These are phyloP conservation scores for Myiotriccus ornatus DNA, from an alignment of 2,797 vertebrate genomes.

Conservation along the genomic window DNA sequence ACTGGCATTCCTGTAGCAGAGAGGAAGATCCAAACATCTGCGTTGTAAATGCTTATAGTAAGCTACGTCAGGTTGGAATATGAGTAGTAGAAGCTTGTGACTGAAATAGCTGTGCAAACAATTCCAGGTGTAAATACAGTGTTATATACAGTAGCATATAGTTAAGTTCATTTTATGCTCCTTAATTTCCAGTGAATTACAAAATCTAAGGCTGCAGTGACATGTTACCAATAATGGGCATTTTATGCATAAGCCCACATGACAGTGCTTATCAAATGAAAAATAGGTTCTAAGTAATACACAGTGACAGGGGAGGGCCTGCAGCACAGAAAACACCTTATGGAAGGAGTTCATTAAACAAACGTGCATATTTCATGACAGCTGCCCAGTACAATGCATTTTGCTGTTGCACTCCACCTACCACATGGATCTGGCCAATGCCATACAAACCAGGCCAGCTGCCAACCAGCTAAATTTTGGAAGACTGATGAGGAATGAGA, in stretches of 20 bases:
- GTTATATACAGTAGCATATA: neutral
- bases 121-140: neutral
- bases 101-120: neutral
- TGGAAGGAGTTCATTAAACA: neutral
- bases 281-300: neutral
- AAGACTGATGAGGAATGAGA: neutral
- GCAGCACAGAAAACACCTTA: neutral
- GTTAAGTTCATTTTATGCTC: neutral
- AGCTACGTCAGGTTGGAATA: neutral
- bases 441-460: neutral
- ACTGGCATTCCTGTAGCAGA: neutral
- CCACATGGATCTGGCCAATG: rapidly evolving
- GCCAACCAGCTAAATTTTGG: neutral
- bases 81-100: neutral
- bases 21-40: neutral
- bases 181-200: neutral
- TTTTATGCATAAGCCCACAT: neutral
- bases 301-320: neutral
- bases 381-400: neutral
- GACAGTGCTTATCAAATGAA: neutral
- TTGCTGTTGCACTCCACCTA: neutral
- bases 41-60: neutral
- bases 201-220: neutral
- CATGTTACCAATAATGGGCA: neutral
- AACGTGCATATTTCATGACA: neutral